Conservation (phyloP, 2,113 vertebrate species). For the Pelecanus crispus region DNA sequence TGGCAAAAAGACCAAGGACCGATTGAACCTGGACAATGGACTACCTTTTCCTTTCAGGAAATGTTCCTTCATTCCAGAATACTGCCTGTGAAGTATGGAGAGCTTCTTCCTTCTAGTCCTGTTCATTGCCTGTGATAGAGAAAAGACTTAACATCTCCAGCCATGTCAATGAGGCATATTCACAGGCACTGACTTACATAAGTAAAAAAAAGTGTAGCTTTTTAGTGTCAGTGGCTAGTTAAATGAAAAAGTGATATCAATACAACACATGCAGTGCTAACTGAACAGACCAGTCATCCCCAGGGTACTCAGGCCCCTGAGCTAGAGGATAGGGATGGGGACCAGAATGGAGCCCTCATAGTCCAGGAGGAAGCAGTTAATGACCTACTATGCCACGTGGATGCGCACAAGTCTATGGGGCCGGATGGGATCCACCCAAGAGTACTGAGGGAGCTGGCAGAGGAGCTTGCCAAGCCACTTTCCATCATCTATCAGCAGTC, state of each 20-base stretch:
- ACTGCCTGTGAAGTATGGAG: not conserved
- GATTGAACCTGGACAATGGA: not conserved
- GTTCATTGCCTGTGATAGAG: not conserved
- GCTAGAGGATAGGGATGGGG: no score
- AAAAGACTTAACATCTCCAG: not conserved
- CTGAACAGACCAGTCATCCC: no score
- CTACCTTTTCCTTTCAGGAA: not conserved
- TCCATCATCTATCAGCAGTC: no score
- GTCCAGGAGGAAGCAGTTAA: no score
- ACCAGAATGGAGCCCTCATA: no score
- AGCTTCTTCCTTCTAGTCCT: not conserved
- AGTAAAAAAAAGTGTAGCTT: not conserved
- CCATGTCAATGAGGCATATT: accelerated
- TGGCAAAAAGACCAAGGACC: not conserved
- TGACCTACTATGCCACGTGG: no score
- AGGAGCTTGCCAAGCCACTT: no score
- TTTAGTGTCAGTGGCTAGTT: not conserved
- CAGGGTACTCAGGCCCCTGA: no score
- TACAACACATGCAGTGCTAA: not conserved
- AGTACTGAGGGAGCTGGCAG: no score
- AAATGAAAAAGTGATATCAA: not conserved
- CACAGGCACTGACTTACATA: not conserved
- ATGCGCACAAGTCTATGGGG: no score
- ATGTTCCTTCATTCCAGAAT: not conserved
- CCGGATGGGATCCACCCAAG: no score